Percentiles rank a stretch among this genome's conserved stretches.
These are phyloP conservation scores for Forbesichthys papilliferus DNA, from an alignment of 2,113 vertebrate genomes.

Conservation along the genomic window DNA sequence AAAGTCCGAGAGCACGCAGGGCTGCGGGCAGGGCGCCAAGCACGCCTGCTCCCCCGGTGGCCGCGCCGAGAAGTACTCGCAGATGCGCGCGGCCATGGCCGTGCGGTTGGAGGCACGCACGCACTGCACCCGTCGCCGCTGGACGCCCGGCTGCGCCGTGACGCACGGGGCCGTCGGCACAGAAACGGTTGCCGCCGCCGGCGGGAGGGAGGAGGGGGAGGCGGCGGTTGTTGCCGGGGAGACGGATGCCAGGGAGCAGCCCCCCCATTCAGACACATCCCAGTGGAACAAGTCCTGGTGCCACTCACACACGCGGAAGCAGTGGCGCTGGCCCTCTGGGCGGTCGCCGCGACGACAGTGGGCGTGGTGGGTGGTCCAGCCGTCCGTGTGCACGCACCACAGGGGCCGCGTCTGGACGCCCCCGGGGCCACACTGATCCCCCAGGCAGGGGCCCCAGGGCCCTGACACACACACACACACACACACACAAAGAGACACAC, in stretches of 20 bases:
- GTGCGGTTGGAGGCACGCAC: constrained; percentile 85
- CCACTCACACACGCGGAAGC: constrained; percentile 94
- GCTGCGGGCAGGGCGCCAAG: constrained; percentile 91
- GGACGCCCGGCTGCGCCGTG: constrained; percentile 92
- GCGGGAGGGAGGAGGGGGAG: too few species aligned
- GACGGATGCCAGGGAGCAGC: constrained; percentile 76
- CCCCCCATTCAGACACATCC: constrained; percentile 88
- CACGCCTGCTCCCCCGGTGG: constrained; percentile 88
- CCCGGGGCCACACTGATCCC: constrained; percentile 86
- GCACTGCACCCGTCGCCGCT: constrained; percentile 83
- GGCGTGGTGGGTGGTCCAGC: constrained; percentile 88
- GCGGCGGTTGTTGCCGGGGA: constrained; percentile 27
- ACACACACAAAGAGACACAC: too few species aligned
- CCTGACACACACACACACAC: constrained; percentile 71
- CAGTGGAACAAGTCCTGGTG: constrained; percentile 91
- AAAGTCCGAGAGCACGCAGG: constrained; percentile 90
- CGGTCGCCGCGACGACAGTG: constrained; percentile 83
- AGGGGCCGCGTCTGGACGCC: constrained; percentile 85
- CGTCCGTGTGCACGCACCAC: constrained; percentile 92
- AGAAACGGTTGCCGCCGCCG: constrained; percentile 22
- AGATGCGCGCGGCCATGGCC: constrained; percentile 79
- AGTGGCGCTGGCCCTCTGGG: constrained; percentile 85
- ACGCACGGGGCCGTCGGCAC: constrained; percentile 72
- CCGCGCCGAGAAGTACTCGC: constrained; percentile 85
- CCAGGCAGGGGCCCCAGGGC: constrained; percentile 90